Evolutionary conservation across 2,113 vertebrate genomes (phyloP).

Genomic region (Oenanthe oenanthe): DNA sequence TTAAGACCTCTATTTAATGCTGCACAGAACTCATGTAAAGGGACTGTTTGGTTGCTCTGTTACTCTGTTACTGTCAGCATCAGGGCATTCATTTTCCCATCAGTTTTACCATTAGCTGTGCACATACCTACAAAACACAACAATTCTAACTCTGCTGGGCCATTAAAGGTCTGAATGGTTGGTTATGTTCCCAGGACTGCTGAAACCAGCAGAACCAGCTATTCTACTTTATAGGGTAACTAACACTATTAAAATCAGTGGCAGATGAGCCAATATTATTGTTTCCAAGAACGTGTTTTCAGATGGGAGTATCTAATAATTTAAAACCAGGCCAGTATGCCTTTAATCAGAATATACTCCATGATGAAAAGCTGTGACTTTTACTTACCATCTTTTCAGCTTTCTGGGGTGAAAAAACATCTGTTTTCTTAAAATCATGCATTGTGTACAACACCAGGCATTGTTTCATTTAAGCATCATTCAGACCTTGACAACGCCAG

Average conservation of each 20-base stretch:
- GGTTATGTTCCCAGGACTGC: neutral
- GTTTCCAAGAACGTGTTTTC: neutral
- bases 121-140: neutral
- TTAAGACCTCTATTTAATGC: neutral
- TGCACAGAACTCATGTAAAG: neutral
- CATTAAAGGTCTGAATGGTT: slow-evolving; percentile 34
- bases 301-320: neutral
- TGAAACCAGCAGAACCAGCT: neutral
- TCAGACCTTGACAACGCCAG: neutral
- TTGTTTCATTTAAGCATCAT: neutral
- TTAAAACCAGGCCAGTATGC: neutral
- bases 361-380: neutral
- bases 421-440: neutral
- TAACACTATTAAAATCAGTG: neutral
- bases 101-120: neutral
- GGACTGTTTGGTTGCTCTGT: neutral
- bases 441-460: neutral
- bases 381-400: neutral
- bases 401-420: neutral
- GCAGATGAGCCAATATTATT: neutral
- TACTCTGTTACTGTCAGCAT: neutral
- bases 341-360: neutral
- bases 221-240: neutral
- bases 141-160: neutral
- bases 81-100: neutral